Conservation (phyloP, 2,888 invertebrate species). For the Diloba caeruleocephala region DNA sequence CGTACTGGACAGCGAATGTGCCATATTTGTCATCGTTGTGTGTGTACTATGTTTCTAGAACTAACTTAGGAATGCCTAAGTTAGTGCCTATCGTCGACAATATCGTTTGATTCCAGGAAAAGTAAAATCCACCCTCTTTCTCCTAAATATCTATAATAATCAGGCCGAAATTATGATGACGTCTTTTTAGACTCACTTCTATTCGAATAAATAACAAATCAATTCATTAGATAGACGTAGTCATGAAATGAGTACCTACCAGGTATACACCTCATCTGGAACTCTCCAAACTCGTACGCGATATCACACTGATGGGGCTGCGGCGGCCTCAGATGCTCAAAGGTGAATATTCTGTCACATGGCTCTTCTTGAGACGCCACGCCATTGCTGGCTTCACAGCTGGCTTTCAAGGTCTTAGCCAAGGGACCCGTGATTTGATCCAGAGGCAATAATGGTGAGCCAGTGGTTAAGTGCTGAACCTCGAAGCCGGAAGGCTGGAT, state of each 20-base stretch:
- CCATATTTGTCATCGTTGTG: no score
- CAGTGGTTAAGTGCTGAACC: conserved; percentile 79
- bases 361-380: conserved; percentile 78
- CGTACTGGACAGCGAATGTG: no score
- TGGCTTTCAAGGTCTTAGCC: conserved; percentile 70
- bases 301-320: conserved; percentile 81
- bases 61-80: no score
- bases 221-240: no score
- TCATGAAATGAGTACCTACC: conserved; percentile 63
- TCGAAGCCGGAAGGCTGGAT: conserved; percentile 76
- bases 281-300: conserved; percentile 80
- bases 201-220: no score
- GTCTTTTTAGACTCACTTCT: no score
- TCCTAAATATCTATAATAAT: no score
- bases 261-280: conserved; percentile 84
- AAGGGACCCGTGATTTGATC: conserved; percentile 79
- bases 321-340: conserved; percentile 79
- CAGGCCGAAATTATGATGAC: no score
- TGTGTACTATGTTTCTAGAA: no score
- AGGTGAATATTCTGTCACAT: conserved; percentile 73
- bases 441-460: conserved; percentile 75
- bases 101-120: no score
- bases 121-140: no score
- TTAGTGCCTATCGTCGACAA: no score
- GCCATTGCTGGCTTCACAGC: conserved; percentile 81